Conservation (phyloP, 2,888 invertebrate species). For the Deroplatys truncata region DNA sequence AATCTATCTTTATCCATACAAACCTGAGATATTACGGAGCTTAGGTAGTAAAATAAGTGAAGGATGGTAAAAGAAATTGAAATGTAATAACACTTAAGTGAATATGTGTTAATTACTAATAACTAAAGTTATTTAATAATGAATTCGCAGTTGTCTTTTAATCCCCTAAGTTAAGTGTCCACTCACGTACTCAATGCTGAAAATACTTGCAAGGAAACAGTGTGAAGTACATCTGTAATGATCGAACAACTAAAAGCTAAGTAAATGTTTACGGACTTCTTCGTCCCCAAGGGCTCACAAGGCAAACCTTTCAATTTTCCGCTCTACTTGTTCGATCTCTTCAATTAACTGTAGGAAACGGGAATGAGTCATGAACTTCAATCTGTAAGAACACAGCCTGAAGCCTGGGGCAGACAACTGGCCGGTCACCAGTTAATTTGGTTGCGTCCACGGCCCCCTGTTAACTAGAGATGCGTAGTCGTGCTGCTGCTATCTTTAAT, state of each 20-base stretch:
- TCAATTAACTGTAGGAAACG: not conserved
- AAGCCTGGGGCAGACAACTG: not conserved
- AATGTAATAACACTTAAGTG: no score
- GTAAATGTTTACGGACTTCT: not conserved
- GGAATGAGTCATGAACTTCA: not conserved
- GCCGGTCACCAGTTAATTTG: not conserved
- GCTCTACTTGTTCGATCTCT: not conserved
- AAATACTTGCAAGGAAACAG: no score
- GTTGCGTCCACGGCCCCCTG: not conserved
- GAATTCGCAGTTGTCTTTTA: no score
- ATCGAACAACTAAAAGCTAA: not conserved
- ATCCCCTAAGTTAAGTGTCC: no score
- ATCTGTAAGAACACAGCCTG: not conserved
- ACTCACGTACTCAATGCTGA: no score
- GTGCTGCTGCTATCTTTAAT: constrained; percentile 17
- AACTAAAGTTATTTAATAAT: no score
- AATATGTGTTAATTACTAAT: no score
- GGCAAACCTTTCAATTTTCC: not conserved
- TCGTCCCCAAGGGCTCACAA: not conserved
- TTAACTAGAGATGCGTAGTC: not conserved
- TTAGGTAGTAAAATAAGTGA: no score
- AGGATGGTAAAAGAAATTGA: no score
- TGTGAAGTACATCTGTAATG: not conserved
- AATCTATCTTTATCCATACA: no score
- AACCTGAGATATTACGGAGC: no score